phyloP scores from a whole-genome alignment of 2,797 vertebrate species.

The Holocentrus rufus region DNA sequence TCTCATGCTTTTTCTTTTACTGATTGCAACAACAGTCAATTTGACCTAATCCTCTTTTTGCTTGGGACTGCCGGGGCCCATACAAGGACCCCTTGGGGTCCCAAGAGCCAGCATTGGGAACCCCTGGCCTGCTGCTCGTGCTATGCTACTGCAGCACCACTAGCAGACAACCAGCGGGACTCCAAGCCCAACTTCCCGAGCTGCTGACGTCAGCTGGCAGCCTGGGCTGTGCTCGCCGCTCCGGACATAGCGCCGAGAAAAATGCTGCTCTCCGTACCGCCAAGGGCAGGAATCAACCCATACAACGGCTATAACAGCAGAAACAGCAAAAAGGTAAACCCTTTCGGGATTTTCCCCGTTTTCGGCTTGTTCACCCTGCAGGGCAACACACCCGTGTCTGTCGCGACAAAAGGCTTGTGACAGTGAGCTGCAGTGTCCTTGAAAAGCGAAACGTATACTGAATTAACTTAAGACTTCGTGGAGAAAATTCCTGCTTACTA shows the following conservation, averaged over 20 bases:
- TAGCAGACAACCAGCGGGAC: conserved; percentile 76
- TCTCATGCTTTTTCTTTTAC: conserved; percentile 5
- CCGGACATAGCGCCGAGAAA: conserved; percentile 86
- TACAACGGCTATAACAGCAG: conserved; percentile 93
- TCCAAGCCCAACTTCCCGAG: conserved; percentile 83
- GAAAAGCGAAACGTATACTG: conserved; percentile 71
- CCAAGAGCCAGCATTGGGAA: conserved; percentile 36
- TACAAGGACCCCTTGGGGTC: conserved; percentile 29
- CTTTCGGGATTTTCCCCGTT: conserved; percentile 38
- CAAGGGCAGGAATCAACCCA: conserved; percentile 91
- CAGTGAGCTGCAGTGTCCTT: conserved; percentile 85
- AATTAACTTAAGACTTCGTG: conserved; percentile 69
- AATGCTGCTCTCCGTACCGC: conserved; percentile 97
- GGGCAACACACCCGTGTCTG: conserved; percentile 59
- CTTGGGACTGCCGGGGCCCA: conserved; percentile 23
- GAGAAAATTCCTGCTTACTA: conserved; percentile 41
- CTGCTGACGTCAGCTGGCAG: conserved; percentile 90
- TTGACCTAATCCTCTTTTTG: conserved; percentile 24
- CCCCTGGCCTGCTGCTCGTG: conserved; percentile 10
- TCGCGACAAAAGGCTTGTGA: conserved; percentile 66
- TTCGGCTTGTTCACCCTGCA: conserved; percentile 35
- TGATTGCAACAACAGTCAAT: conserved; percentile 31
- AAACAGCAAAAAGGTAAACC: conserved; percentile 92
- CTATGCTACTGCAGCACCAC: conserved; percentile 69
- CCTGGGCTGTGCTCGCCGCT: conserved; percentile 86